Percentiles rank a stretch among this genome's conserved stretches.
These are phyloP conservation scores for Catocala sponsa DNA, from an alignment of 2,888 invertebrate genomes.

Conservation along the genomic window DNA sequence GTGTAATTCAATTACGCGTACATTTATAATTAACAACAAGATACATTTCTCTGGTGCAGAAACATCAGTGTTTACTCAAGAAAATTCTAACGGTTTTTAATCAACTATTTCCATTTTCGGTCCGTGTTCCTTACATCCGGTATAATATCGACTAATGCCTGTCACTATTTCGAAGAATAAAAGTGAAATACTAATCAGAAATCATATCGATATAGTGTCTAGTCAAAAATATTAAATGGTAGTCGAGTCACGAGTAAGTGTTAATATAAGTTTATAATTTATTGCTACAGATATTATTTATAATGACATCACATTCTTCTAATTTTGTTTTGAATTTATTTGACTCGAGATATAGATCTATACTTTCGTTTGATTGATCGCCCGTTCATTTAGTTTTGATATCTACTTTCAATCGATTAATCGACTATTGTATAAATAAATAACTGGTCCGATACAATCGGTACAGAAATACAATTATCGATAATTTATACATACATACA, in stretches of 20 bases:
- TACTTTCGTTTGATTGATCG: constrained; percentile 52
- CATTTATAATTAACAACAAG: too few relatives aligned
- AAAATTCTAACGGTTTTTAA: too few relatives aligned
- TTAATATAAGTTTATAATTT: constrained; percentile 6
- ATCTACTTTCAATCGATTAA: constrained; percentile 54
- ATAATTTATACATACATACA: constrained; percentile 20
- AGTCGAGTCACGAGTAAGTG: background rate
- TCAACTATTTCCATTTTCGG: too few relatives aligned
- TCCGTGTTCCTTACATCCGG: too few relatives aligned
- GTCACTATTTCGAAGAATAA: too few relatives aligned
- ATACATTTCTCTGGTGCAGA: too few relatives aligned
- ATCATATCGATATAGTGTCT: background rate
- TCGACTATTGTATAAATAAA: constrained; percentile 45
- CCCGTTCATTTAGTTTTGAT: constrained; percentile 41
- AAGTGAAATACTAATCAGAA: background rate
- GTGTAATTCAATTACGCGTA: too few relatives aligned
- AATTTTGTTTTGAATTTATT: constrained; percentile 48
- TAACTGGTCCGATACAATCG: constrained; percentile 36
- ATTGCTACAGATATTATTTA: constrained; percentile 28
- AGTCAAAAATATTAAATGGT: background rate
- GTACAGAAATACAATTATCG: constrained; percentile 22
- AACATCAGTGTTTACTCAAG: too few relatives aligned
- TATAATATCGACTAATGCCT: too few relatives aligned
- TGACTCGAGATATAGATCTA: constrained; percentile 44
- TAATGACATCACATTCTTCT: constrained; percentile 46